Conservation (phyloP, 2,797 vertebrate genomes). For the Cirrhinus molitorella region DNA sequence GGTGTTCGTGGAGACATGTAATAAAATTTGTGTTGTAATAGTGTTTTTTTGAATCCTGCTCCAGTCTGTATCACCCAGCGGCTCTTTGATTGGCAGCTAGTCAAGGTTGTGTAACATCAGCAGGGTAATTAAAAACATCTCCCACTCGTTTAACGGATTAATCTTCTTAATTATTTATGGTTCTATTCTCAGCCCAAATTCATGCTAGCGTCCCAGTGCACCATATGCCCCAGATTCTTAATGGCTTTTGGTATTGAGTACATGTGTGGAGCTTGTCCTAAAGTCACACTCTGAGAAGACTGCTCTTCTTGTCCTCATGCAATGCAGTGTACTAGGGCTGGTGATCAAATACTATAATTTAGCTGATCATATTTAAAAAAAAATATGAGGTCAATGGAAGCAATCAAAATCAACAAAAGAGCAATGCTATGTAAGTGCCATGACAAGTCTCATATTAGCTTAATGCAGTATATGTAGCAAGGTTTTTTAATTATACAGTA, state of each 20-base stretch:
- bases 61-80: neutral
- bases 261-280: constrained; percentile 16
- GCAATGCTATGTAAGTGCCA: too few species aligned
- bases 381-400: too few species aligned
- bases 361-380: neutral
- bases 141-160: constrained; percentile 54
- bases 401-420: too few species aligned
- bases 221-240: constrained; percentile 36
- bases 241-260: neutral
- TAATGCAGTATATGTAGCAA: too few species aligned
- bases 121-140: constrained; percentile 57
- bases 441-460: too few species aligned
- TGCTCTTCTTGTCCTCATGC: too few species aligned
- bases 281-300: constrained; percentile 12
- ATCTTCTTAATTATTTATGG: constrained; percentile 57
- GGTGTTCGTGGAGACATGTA: neutral
- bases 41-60: neutral
- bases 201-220: constrained; percentile 40
- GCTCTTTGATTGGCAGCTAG: constrained; percentile 26
- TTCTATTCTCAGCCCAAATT: constrained; percentile 51
- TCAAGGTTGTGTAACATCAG: constrained; percentile 34
- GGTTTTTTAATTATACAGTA: too few species aligned
- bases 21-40: constrained; percentile 12
- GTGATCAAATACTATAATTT: neutral
- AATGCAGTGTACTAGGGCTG: neutral